Base-by-base conservation (phyloP, 2,888 invertebrate genomes). In the Adelognathus sp. region DNA sequence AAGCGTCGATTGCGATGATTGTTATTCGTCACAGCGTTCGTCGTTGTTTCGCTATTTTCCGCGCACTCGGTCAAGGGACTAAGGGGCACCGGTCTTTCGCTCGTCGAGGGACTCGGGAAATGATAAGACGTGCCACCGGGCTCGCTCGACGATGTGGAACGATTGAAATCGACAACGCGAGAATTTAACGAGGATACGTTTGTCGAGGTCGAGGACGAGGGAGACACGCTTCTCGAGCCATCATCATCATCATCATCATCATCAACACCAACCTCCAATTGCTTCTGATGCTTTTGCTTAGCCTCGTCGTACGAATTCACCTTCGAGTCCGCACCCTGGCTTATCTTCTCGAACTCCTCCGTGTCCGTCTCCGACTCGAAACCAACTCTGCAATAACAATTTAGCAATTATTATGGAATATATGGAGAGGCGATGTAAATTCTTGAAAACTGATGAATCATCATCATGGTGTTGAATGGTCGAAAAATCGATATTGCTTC, bases 321-420 rank as follows among this genome's bases (percentile, higher is more conserved):
- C 76, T 90, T 91, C 27, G 87, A 87, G 69, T 90, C 90, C 5
- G 46, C 82, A 2, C 85, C 94, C 89, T 95, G 95, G 14, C 94
- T 93, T 6, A 97, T 94, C 89, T 95, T 96, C 92, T 97, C 97
- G 91, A 96, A 97, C 87, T 96, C 97, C 86, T 96, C 96, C 0
- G 95, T 95, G 87, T 97, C 96, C 0, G 96, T 95, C 92, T 96
- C 96, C 0, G 96, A 96, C 88, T 96, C 96, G 88, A 95, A 95
- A 33, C 85, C 89, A 81, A 95, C 95, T 88, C 96, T 96, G 92
- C n/a, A 50, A 50, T 46, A n/a, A 3, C 5, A 50, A 50, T 50
- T 50, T 50, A n/a, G n/a, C n/a, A n/a, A n/a, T n/a, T n/a, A n/a
- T n/a, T n/a, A n/a, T n/a, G n/a, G n/a, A n/a, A n/a, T n/a, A n/a